These are phyloP conservation scores for Calyptomena viridis DNA, from an alignment of 2,113 vertebrate genomes.

Conservation along the genomic window DNA sequence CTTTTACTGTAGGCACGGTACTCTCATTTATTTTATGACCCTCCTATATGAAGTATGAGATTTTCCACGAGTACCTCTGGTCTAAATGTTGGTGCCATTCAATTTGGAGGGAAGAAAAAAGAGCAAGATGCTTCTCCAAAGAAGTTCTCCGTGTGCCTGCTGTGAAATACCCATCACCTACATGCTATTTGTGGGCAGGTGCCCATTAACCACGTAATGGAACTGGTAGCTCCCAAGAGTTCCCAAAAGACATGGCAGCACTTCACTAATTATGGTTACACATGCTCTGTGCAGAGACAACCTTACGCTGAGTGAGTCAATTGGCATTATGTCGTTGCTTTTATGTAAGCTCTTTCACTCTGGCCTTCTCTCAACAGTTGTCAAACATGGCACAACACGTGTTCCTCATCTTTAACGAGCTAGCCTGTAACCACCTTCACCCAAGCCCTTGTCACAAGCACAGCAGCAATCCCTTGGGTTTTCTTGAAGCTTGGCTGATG, in stretches of 20 bases:
- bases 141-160: not conserved
- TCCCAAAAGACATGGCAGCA: not conserved
- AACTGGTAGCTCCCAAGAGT: not conserved
- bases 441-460: not conserved
- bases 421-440: not conserved
- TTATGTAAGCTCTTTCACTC: not conserved
- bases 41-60: not conserved
- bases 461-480: not conserved
- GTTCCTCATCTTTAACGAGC: not conserved
- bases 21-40: not conserved
- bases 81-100: not conserved
- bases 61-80: not conserved
- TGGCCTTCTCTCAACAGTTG: not conserved
- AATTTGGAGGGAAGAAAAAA: not conserved
- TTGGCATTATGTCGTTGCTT: not conserved
- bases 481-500: not conserved
- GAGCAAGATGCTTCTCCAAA: not conserved
- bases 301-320: not conserved
- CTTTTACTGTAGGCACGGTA: not conserved
- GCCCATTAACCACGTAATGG: accelerated
- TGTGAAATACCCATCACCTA: not conserved
- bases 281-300: not conserved
- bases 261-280: not conserved
- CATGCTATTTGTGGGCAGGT: accelerated
- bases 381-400: not conserved